Base-by-base conservation (phyloP, 2,888 invertebrate genomes). In the Andricus quercusramuli region DNA sequence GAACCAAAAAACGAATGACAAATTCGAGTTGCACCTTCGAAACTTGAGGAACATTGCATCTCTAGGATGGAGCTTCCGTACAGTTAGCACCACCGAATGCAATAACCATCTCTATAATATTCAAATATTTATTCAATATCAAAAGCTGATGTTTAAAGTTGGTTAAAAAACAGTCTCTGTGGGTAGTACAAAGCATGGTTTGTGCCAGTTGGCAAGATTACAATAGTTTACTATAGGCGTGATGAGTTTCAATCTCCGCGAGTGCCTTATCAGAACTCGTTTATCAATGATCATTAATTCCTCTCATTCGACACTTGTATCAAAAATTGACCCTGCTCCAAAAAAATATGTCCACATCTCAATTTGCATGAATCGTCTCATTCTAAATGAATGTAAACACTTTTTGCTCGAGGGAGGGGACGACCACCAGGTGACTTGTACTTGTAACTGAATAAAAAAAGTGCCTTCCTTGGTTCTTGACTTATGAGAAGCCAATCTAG, bases 171-270 rank as follows among this genome's bases (percentile, higher is more conserved):
- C 11, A 70, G 29, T 51, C 44, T 47, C 44, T 70, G 70, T 70
- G 25, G 47, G 70, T 70, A 51, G 70, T 25, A 70, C 44, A 70
- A 29, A 70, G 67, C 41, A 67, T 67, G 22, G 17, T 70, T 37
- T 20, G n/a, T 77, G 70, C 47, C 51, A 76, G 32, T 67, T 80
- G 78, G 77, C 47, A 78, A 70, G 29, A 41, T 51, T 62, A 66
- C 79, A 56, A 41, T 66, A 66, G 66, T 66, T 66, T 66, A n/a
- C 32, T n/a, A 17, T 47, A 67, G 51, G 41, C 47, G 47, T 22
- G 67, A 78, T 37, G 65, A 67, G n/a, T 32, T 56, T 82, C 79
- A 80, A 82, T 65, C 65, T 41, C 37, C 77, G 37, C 20, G 17
- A 64, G 65, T 47, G 20, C 29, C 29, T 65, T 65, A 37, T 32